These are phyloP conservation scores for Butorides virescens DNA, from an alignment of 2,113 vertebrate genomes.

Conservation along the genomic window DNA sequence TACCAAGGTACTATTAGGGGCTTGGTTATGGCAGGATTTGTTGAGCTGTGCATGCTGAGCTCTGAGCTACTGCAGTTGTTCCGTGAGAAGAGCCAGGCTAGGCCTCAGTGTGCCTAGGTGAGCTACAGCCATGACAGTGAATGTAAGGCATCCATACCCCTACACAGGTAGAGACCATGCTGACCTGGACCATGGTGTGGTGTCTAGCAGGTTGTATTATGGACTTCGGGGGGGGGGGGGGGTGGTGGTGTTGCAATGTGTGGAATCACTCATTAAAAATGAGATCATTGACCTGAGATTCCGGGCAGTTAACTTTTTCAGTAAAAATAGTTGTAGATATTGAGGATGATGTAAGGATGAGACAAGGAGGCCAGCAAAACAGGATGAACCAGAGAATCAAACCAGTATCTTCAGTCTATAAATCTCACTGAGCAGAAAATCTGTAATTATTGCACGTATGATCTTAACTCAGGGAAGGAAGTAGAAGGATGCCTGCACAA, in stretches of 20 bases:
- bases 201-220: not conserved
- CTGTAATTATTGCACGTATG: not conserved
- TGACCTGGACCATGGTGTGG: not conserved
- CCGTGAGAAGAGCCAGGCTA: not conserved
- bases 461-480: not conserved
- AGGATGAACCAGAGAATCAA: not conserved
- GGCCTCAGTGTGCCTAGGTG: not conserved
- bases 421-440: not conserved
- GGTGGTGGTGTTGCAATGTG: no score
- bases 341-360: not conserved
- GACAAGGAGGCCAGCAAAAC: not conserved
- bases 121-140: not conserved
- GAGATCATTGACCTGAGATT: not conserved
- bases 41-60: not conserved
- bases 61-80: not conserved
- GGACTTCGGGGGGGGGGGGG: no score
- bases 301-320: not conserved
- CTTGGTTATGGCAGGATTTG: not conserved
- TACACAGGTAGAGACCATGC: not conserved
- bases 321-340: not conserved
- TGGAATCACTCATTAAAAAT: not conserved
- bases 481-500: not conserved
- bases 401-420: not conserved
- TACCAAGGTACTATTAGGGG: not conserved
- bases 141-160: not conserved